Conservation (phyloP, 1,140 invertebrate genomes). For the Theocolax elegans region DNA sequence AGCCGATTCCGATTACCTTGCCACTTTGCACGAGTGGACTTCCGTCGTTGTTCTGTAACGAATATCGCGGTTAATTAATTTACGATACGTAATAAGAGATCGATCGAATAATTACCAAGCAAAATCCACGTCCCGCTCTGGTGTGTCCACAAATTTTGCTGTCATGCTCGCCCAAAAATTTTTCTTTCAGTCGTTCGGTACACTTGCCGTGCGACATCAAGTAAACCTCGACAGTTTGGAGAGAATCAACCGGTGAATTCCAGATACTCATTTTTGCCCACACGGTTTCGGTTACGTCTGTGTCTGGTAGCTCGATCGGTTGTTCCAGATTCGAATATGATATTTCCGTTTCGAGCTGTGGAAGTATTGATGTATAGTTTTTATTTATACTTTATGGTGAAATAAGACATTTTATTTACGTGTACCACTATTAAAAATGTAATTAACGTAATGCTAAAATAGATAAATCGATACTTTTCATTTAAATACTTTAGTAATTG, state of each 20-base stretch:
- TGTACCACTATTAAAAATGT: too few species aligned
- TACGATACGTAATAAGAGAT: background rate
- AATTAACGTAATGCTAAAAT: too few species aligned
- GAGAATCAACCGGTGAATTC: conserved; percentile 1
- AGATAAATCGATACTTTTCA: too few species aligned
- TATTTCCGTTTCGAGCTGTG: conserved; percentile 20
- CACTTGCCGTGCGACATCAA: background rate
- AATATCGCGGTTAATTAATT: conserved; percentile 1
- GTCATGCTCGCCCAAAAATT: conserved; percentile 14
- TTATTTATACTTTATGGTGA: too few species aligned
- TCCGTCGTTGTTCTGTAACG: conserved; percentile 13
- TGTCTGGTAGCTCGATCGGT: conserved; percentile 5
- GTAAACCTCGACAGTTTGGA: background rate
- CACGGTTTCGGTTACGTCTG: background rate
- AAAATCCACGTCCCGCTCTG: conserved; percentile 1
- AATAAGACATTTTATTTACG: too few species aligned
- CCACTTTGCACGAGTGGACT: conserved; percentile 11
- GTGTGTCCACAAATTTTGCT: conserved; percentile 26
- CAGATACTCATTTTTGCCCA: conserved; percentile 7
- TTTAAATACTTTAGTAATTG: too few species aligned
- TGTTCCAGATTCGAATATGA: conserved; percentile 9
- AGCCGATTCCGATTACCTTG: background rate
- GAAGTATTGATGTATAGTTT: too few species aligned
- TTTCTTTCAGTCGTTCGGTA: background rate
- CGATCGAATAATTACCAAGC: conserved; percentile 1